Conservation (phyloP, 2,113 vertebrate species). For the Pomatorhinus ruficollis region DNA sequence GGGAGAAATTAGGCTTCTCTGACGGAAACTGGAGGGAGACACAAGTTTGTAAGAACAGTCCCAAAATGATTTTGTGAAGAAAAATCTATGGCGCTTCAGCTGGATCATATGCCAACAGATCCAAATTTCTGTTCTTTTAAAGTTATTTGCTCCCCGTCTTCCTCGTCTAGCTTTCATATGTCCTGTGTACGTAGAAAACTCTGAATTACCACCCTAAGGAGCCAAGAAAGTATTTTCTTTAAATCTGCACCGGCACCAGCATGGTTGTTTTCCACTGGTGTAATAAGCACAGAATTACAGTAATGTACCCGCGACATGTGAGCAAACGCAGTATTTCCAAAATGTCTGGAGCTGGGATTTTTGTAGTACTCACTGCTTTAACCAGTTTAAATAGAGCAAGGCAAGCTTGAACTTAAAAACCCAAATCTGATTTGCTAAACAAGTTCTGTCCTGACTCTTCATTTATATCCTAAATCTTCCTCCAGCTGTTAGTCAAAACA, state of each 20-base stretch:
- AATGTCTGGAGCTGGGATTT: background rate
- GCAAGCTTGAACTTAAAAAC: background rate
- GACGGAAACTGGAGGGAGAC: background rate
- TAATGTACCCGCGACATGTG: background rate
- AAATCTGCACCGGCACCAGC: background rate
- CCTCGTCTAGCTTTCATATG: background rate
- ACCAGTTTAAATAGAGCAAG: constrained; percentile 12
- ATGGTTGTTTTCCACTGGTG: background rate
- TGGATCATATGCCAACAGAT: background rate
- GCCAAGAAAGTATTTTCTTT: constrained; percentile 5
- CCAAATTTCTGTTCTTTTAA: background rate
- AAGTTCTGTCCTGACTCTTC: constrained; percentile 31
- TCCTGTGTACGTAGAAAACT: background rate
- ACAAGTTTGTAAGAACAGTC: background rate
- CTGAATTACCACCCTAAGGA: background rate
- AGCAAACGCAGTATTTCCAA: constrained; percentile 9
- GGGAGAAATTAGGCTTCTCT: background rate
- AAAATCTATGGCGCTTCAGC: background rate
- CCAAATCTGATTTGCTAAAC: constrained; percentile 38
- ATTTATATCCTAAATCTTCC: constrained; percentile 35
- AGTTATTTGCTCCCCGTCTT: background rate
- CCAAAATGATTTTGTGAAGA: background rate
- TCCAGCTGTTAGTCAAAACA: constrained; percentile 62
- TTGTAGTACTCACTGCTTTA: background rate
- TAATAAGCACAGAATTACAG: background rate